Base-by-base conservation (phyloP, 2,113 vertebrate genomes). In the Pipra filicauda region DNA sequence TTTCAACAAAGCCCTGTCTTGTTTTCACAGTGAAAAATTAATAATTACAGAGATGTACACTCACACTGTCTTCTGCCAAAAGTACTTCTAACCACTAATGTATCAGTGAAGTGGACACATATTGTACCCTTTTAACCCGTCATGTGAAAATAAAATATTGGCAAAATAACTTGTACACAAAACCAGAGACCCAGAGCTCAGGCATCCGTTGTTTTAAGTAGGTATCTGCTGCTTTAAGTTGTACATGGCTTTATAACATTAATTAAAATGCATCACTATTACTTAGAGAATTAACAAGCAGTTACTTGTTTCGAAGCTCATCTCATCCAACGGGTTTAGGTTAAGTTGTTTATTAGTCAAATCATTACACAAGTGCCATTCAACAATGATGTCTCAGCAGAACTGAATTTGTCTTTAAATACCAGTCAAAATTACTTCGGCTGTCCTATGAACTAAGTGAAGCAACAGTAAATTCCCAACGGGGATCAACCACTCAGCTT, bases 341-440 rank as follows among this genome's bases (percentile, higher is more conserved):
- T 64, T 69, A 70, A 28, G 51, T 28, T 94, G 57, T 11, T 94
- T 61, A 70, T 73, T 73, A 88, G 62, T 73, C 49, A 76, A n/a
- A 27, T 62, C 37, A 58, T 92, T 95, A 84, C 0, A 0, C 35
- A 93, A 96, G 31, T 17, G 51, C 37, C n/a, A 43, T 14, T 79
- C n/a, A 80, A 80, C 23, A 83, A 10, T 28, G 66, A 80, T 58
- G 51, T 39, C 79, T 95, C 95, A 93, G 88, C 79, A 97, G 27
- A 94, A 94, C 8, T 51, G 51, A 54, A 62, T 85, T 92, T 88
- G 31, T 80, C 54, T 88, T 80, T 72, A 52, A 89, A 11, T 64
- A 72, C 31, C 28, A 41, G 31, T 64, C 51, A 86, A 70, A 96
- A 80, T 15, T 0, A 90, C 55, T 78, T 74, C 62, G 67, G 79